Conservation (phyloP, 1,140 invertebrate species). For the Brachionus koreanus region DNA sequence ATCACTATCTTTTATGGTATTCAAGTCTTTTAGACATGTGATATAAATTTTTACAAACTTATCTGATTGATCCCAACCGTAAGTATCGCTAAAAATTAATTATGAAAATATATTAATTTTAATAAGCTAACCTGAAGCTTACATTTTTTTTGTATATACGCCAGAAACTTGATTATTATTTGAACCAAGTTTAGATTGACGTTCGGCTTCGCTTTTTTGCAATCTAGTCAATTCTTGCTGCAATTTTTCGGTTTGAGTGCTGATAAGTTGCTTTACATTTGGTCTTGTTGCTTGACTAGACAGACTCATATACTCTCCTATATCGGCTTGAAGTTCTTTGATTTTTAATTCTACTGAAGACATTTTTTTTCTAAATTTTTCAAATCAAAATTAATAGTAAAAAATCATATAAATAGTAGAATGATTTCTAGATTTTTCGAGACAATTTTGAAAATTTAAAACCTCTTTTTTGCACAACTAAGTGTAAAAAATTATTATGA, state of each 20-base stretch:
- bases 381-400: neutral
- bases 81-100: conserved; percentile 17
- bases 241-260: neutral
- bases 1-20: conserved; percentile 63
- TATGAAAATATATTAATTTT: neutral
- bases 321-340: conserved; percentile 12
- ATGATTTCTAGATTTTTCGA: conserved; percentile 5
- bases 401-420: neutral
- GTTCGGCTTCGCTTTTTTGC: neutral
- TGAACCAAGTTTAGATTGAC: neutral
- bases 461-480: neutral
- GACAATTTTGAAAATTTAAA: conserved; percentile 1
- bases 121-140: neutral
- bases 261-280: neutral
- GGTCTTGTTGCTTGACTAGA: neutral
- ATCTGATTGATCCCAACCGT: conserved; percentile 78
- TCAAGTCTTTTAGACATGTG: conserved; percentile 49
- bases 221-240: conserved; percentile 2
- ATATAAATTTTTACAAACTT: conserved; percentile 86
- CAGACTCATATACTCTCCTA: neutral
- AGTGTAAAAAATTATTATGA: neutral
- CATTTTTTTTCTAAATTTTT: neutral
- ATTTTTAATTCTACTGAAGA: neutral
- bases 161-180: neutral
- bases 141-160: conserved; percentile 13